Percentiles rank a stretch among this genome's conserved stretches.
Evolutionary conservation across 1,140 invertebrate species (phyloP).

Genomic region (Diorhabda carinulata): DNA sequence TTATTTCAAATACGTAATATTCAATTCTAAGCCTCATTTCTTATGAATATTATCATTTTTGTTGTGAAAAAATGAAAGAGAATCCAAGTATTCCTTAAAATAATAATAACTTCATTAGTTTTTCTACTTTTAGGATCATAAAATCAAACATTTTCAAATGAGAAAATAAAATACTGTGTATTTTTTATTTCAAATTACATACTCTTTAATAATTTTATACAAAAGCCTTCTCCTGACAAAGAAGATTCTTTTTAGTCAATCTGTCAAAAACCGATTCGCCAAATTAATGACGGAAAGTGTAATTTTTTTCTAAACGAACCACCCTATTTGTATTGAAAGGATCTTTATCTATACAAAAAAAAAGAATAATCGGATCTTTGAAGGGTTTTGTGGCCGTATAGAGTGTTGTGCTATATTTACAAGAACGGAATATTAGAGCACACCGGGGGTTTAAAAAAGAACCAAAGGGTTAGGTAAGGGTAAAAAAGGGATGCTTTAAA

Average conservation of each 20-base stretch:
- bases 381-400: conserved; percentile 43
- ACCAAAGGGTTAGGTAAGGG: conserved; percentile 38
- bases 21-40: background rate
- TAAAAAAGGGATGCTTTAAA: conserved; percentile 26
- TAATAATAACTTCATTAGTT: too few species aligned
- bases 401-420: conserved; percentile 43
- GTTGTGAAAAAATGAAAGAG: background rate
- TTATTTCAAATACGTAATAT: background rate
- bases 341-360: conserved; percentile 37
- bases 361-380: conserved; percentile 42
- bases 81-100: too few species aligned
- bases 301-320: conserved; percentile 41
- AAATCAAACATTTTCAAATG: too few species aligned
- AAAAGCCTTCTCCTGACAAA: too few species aligned
- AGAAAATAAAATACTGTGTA: too few species aligned
- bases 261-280: background rate
- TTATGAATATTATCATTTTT: background rate
- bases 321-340: conserved; percentile 34
- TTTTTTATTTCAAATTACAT: too few species aligned
- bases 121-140: too few species aligned
- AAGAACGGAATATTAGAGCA: conserved; percentile 5
- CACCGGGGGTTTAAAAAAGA: conserved; percentile 17
- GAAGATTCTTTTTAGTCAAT: too few species aligned
- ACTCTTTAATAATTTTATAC: too few species aligned
- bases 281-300: conserved; percentile 7